These are phyloP conservation scores for Cryptoleucopteryx plumbea DNA, from an alignment of 2,113 vertebrate species.

Conservation along the genomic window DNA sequence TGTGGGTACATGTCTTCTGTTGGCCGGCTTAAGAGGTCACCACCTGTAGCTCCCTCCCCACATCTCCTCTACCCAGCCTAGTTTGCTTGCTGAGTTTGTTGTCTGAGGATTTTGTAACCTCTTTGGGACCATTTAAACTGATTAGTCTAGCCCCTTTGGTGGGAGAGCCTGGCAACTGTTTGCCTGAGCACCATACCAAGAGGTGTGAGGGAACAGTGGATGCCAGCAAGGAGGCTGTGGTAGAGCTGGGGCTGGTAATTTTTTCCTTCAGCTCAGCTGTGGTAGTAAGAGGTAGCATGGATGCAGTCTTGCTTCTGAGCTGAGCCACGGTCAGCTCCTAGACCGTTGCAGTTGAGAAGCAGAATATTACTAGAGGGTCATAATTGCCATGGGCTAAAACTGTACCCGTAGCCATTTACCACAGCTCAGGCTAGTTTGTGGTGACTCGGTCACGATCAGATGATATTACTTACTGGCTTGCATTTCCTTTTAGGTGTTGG, in stretches of 20 bases:
- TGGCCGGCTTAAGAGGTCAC: not conserved
- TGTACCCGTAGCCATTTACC: not conserved
- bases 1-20: not conserved
- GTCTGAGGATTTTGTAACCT: not conserved
- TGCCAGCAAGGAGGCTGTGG: not conserved
- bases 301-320: not conserved
- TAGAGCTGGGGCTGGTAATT: not conserved
- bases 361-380: not conserved
- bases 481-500: not conserved
- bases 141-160: not conserved
- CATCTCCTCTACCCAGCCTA: not conserved
- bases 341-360: not conserved
- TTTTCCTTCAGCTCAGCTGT: not conserved
- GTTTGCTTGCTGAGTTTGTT: not conserved
- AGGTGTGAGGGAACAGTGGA: not conserved
- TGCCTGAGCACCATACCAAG: not conserved
- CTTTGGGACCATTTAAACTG: not conserved
- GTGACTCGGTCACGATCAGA: not conserved
- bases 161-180: not conserved
- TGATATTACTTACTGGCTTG: not conserved
- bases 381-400: not conserved
- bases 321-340: fast-evolving
- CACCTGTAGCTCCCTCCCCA: not conserved
- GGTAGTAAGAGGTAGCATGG: not conserved
- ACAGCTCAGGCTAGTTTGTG: not conserved